Evolutionary conservation across 1,140 invertebrate species (phyloP), one percentile per base, ranked within the genome.

Genomic region (Diorhabda carinulata): DNA sequence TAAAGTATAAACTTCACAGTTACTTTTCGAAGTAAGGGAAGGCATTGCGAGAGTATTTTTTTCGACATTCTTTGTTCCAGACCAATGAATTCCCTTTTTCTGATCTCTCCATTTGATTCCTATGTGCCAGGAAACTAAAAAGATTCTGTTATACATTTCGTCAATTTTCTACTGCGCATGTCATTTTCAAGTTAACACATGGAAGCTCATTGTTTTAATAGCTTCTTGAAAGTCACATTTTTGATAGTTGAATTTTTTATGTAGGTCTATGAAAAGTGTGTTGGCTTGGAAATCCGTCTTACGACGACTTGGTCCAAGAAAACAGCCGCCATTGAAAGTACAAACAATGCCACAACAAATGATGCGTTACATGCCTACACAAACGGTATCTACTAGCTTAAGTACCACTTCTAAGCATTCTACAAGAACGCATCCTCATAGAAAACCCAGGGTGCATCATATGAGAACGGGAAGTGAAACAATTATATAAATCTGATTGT

Each of bases 251-350:
- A 25, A 25, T 2, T 52, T 52, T 2, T 8, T 52, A 8, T 52
- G 47, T n/a, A 52, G 47, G 47, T 91, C 90, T 67, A 86, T 87
- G 9, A 92, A 92, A 77, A 89, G 90, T 1, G 81, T 90, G 57
- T 78, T 77, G 43, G 86, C 88, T 0, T 92, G 90, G 88, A 83
- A 82, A 71, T 80, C 82, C 25, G 84, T 88, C 41, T 74, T 80
- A 52, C 74, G 73, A 65, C 79, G 81, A 4, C 66, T 85, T 9
- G 80, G 82, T 9, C 81, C 81, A 6, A 81, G 82, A 62, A 83
- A 83, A 47, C 84, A 84, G 70, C 79, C 82, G 4, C 83, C 83
- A 2, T 77, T 84, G 44, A 84, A 83, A 72, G 82, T 80, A 67
- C 82, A 82, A 47, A 72, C 72, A 3, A 57, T 73, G 61, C 75